Evolutionary conservation across 1,140 invertebrate genomes (phyloP), one percentile per base, ranked within the genome.

Genomic region (Habropoda laboriosa): DNA sequence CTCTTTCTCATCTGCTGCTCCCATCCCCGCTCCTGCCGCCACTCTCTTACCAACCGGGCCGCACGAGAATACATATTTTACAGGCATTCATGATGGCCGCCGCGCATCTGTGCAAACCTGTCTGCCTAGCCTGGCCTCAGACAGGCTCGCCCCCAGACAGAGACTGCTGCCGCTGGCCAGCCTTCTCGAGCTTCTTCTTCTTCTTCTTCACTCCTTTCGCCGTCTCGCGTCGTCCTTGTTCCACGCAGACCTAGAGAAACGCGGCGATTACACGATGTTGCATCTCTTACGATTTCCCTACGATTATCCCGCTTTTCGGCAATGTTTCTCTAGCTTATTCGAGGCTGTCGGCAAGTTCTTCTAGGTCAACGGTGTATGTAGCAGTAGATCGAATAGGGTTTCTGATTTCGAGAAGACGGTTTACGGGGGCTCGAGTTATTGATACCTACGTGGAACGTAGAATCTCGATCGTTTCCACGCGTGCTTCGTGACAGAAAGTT

Each of bases 11-110:
- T 80, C 80, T 64, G 70, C 77, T 79, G 70, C 77, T 82, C 70
- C 61, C 57, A 61, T 60, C 78, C 72, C 87, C 84, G 86, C 71
- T 85, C 80, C 80, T 78, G 75, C 72, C 85, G 70, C 80, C 68
- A n/a, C n/a, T 45, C 80, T 85, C 81, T 78, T 79, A 79, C 86
- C 82, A 78, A 79, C 83, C 82, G 81, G 81, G 80, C 87, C 83
- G 76, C 88, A 83, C 85, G 86, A 88, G 89, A 93, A 92, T 93
- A 93, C 92, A 93, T 93, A 93, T 93, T 93, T 93, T 91, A 93
- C 92, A 90, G 91, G 89, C 92, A 92, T 93, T 92, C 92, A 93
- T 93, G 92, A 93, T 93, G 92, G 92, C 92, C 92, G 92, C 90
- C 92, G 90, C 90, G 89, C 92, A 92, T 92, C 92, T 92, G 91